phyloP scores from a whole-genome alignment of 2,888 invertebrate genomes.

The Diachrysia chrysitis region DNA sequence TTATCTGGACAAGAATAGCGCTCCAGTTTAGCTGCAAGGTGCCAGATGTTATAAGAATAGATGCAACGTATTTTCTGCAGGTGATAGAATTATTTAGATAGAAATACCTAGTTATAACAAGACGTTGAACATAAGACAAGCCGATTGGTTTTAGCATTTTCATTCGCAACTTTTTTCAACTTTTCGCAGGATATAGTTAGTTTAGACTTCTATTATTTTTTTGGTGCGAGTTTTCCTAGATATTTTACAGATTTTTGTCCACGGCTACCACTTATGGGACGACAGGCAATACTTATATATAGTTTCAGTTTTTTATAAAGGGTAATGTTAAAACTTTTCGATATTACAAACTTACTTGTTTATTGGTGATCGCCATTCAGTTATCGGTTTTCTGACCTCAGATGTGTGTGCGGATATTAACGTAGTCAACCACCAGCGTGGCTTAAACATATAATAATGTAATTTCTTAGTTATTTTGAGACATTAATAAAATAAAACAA shows the following conservation, averaged over 20 bases:
- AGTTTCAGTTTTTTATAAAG: too few species aligned
- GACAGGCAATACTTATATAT: too few species aligned
- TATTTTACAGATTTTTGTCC: too few species aligned
- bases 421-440: background rate
- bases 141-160: too few species aligned
- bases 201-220: too few species aligned
- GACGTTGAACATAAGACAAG: too few species aligned
- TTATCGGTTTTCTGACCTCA: conserved; percentile 1
- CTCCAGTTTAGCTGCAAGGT: background rate
- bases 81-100: background rate
- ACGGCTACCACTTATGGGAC: too few species aligned
- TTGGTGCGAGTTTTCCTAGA: too few species aligned
- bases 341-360: background rate
- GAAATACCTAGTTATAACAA: background rate
- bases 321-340: background rate
- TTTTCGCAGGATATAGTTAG: too few species aligned
- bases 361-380: background rate
- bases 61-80: conserved; percentile 12
- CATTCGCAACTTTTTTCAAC: too few species aligned
- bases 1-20: conserved; percentile 33
- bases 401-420: background rate
- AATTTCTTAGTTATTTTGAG: background rate
- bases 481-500: background rate
- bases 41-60: conserved; percentile 2
- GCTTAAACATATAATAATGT: background rate